These are phyloP conservation scores for Anguilla obscura DNA, from an alignment of 2,797 vertebrate species.

Conservation along the genomic window DNA sequence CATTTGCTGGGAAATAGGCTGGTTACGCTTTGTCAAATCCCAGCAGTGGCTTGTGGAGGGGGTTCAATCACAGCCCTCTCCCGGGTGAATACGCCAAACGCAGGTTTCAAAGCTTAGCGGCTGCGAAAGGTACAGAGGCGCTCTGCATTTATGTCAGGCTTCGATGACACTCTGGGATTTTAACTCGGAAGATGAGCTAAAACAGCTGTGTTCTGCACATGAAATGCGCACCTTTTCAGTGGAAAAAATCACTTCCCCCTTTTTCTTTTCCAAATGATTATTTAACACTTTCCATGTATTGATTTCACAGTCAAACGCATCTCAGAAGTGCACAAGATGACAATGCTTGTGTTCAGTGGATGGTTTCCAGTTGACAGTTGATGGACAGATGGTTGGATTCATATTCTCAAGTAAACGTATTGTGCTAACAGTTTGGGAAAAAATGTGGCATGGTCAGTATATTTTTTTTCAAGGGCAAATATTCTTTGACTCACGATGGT, in stretches of 20 bases:
- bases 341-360: background rate
- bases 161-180: background rate
- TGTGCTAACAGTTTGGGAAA: background rate
- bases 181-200: background rate
- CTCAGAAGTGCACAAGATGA: background rate
- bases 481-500: background rate
- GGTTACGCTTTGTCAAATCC: slow-evolving; percentile 9
- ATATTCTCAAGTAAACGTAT: background rate
- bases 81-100: background rate
- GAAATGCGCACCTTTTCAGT: background rate
- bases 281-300: background rate
- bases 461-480: background rate
- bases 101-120: background rate
- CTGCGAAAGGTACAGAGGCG: background rate
- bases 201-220: slow-evolving; percentile 8
- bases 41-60: slow-evolving; percentile 5
- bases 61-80: background rate
- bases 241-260: background rate
- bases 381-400: background rate
- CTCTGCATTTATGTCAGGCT: background rate
- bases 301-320: background rate
- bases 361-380: background rate
- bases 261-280: background rate
- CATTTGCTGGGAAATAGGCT: slow-evolving; percentile 21
- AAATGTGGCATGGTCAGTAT: background rate